Evolutionary conservation across 2,113 vertebrate genomes (phyloP).

Genomic region (Dasyprocta punctata): DNA sequence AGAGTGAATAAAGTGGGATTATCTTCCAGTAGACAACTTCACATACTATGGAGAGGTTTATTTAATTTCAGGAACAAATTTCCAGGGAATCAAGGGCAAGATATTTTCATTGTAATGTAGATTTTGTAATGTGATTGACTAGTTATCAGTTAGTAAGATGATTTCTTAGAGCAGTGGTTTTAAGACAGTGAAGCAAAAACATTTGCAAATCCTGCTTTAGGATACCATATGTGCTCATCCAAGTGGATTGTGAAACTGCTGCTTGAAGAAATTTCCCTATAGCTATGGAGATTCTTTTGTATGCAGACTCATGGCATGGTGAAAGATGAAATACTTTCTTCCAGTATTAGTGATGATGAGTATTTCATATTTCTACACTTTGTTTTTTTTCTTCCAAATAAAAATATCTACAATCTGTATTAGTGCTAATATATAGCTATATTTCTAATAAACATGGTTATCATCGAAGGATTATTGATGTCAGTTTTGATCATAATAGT

Average conservation of each 20-base stretch:
- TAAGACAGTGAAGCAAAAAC: background rate
- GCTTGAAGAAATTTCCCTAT: background rate
- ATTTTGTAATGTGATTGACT: background rate
- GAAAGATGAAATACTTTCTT: background rate
- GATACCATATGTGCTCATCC: background rate
- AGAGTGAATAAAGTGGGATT: background rate
- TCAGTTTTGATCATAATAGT: background rate
- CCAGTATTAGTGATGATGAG: background rate
- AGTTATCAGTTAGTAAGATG: background rate
- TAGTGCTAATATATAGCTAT: background rate
- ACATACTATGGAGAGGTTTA: background rate
- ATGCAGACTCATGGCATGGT: background rate
- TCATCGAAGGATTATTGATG: background rate
- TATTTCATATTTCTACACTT: background rate
- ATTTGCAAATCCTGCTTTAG: background rate
- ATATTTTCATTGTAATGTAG: background rate
- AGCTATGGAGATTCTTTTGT: background rate
- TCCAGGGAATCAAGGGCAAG: background rate
- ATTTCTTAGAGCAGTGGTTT: background rate
- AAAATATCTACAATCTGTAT: background rate
- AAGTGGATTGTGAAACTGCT: background rate
- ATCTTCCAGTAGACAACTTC: background rate
- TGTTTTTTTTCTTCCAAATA: background rate
- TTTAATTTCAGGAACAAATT: too few species aligned
- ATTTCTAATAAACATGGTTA: background rate